Evolutionary conservation across 2,888 invertebrate genomes (phyloP).

Genomic region (Cistogaster globosa): DNA sequence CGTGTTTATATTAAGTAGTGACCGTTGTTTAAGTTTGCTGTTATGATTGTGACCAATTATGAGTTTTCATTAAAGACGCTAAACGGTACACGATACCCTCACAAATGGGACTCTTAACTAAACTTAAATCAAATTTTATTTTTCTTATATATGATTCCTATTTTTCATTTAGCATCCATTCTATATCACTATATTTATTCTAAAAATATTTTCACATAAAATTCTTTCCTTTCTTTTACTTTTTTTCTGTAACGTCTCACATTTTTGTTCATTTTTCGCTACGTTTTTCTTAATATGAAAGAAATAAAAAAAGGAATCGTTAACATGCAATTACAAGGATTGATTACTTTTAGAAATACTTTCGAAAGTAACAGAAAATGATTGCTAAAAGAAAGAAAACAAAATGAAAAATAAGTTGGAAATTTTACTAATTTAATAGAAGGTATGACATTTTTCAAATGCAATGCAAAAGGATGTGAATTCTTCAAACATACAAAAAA

Average conservation of each 20-base stretch:
- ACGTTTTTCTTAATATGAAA: slow-evolving; percentile 78
- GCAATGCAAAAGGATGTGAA: slow-evolving; percentile 40
- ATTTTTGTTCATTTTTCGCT: slow-evolving; percentile 77
- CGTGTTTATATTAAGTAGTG: too few relatives aligned
- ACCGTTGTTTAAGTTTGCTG: too few relatives aligned
- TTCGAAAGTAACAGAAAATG: slow-evolving; percentile 73
- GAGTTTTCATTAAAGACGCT: too few relatives aligned
- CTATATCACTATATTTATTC: too few relatives aligned
- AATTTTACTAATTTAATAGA: slow-evolving; percentile 72
- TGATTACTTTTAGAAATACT: slow-evolving; percentile 82
- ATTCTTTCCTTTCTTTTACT: too few relatives aligned
- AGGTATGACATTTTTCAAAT: slow-evolving; percentile 81
- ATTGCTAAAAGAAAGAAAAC: too few relatives aligned
- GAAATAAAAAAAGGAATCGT: slow-evolving; percentile 50
- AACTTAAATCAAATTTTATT: neutral
- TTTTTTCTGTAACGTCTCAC: slow-evolving; percentile 56
- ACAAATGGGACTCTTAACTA: too few relatives aligned
- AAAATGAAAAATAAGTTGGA: slow-evolving; percentile 40
- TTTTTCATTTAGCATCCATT: too few relatives aligned
- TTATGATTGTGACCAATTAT: too few relatives aligned
- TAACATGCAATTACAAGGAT: slow-evolving; percentile 82
- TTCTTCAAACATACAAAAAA: slow-evolving; percentile 9
- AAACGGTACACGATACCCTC: too few relatives aligned
- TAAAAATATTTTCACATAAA: too few relatives aligned
- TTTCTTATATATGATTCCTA: neutral